These are phyloP conservation scores for Cavia porcellus DNA, from an alignment of 2,113 vertebrate genomes.

Conservation along the genomic window DNA sequence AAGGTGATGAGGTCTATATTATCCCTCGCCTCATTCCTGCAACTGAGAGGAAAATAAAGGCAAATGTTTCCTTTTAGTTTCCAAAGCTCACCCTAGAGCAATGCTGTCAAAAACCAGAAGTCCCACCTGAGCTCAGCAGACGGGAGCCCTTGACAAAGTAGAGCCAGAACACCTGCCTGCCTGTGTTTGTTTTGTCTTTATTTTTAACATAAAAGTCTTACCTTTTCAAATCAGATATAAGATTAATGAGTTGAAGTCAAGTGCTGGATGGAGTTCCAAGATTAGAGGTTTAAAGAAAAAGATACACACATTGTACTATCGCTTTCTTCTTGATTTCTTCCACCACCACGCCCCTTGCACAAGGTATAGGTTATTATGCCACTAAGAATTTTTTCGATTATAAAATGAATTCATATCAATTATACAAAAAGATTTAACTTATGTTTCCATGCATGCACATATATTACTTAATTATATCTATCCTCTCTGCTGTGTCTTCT, in stretches of 20 bases:
- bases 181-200: not conserved
- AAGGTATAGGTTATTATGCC: too few species aligned
- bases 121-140: not conserved
- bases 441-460: not conserved
- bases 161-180: not conserved
- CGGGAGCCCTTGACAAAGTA: not conserved
- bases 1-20: not conserved
- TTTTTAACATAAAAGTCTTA: not conserved
- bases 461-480: not conserved
- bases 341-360: not conserved
- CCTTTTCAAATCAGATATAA: conserved; percentile 1
- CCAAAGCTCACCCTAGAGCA: not conserved
- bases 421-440: not conserved
- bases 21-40: conserved; percentile 5
- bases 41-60: conserved; percentile 68
- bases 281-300: fast-evolving
- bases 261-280: not conserved
- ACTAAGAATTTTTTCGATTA: not conserved
- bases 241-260: not conserved
- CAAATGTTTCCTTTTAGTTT: conserved; percentile 45
- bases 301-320: not conserved
- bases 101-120: not conserved
- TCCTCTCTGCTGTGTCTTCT: not conserved
- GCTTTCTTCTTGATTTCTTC: not conserved
- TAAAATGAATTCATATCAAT: not conserved